Evolutionary conservation across 2,888 invertebrate species (phyloP).

Genomic region (Chalcis sispes): DNA sequence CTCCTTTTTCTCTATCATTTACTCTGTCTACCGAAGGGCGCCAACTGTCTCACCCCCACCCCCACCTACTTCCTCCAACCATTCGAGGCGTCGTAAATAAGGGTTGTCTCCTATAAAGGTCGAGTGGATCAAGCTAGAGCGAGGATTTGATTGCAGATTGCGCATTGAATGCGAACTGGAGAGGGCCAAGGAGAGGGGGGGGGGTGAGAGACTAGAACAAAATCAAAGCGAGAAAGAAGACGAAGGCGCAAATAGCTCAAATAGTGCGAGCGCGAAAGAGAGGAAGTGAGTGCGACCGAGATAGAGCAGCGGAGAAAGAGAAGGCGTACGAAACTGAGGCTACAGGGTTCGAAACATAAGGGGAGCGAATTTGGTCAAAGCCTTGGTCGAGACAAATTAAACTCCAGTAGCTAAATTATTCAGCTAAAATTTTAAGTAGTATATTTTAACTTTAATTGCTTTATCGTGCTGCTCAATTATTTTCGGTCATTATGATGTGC

Average conservation of each 20-base stretch:
- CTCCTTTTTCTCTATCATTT: slow-evolving; percentile 73
- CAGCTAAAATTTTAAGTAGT: not conserved
- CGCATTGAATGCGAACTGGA: slow-evolving; percentile 43
- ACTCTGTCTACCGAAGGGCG: slow-evolving; percentile 65
- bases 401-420: slow-evolving; percentile 20
- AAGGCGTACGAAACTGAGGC: no score
- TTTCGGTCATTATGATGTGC: no score
- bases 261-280: slow-evolving; percentile 39
- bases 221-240: not conserved
- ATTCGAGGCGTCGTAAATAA: slow-evolving; percentile 69
- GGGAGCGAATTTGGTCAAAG: not conserved
- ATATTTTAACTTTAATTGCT: no score
- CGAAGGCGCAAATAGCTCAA: no score
- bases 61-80: not conserved
- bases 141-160: slow-evolving; percentile 69
- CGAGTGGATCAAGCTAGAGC: slow-evolving; percentile 66
- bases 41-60: slow-evolving; percentile 57
- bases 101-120: slow-evolving; percentile 61
- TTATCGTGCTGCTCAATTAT: no score
- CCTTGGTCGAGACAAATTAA: slow-evolving; percentile 38
- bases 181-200: not conserved
- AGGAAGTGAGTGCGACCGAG: slow-evolving; percentile 35
- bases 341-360: slow-evolving; percentile 2
- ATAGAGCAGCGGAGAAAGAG: slow-evolving; percentile 10
- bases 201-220: not conserved